Evolutionary conservation across 2,113 vertebrate genomes (phyloP), one percentile per base, ranked within the genome.

Genomic region (Anguilla rostrata): DNA sequence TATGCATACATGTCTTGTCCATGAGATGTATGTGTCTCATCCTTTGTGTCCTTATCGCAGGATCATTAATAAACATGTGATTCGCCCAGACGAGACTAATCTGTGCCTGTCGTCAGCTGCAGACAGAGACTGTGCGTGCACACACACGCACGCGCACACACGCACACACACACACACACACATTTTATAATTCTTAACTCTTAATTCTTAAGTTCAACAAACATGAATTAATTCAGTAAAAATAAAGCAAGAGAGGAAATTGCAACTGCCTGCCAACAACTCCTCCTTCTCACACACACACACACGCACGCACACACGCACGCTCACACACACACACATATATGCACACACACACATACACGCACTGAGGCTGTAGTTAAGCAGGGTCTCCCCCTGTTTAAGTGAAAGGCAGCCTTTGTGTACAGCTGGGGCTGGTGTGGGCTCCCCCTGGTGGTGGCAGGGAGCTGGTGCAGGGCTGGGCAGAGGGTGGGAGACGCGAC

Each of bases 401-500:
- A 82, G 85, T 89, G 83, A 90, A 86, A 84, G 78, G 89, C 89
- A 86, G 87, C 88, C 78, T 90, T 89, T 90, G 89, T 90, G 88
- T 85, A 41, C 57, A 79, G 84, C 83, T 85, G 34, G 46, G 22
- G 39, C 85, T 46, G 39, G 34, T 57, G 12, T 16, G 78, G n/a
- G 85, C 88, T 83, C 87, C 90, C 81, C 81, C 90, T 89, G 86
- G 88, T 89, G 88, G 84, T 56, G 63, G 34, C 49, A 39, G 82
- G 34, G n/a, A 56, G 88, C 39, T 34, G 26, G n/a, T 75, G 87
- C 86, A 16, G 88, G 83, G 87, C 84, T 84, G 84, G 86, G 79
- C 81, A 86, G 79, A 81, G 92, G 91, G 91, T 84, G 89, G 85
- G 85, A 83, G 90, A 84, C 87, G 90, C 90, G 93, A 95, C 94